phyloP scores from a whole-genome alignment of 2,797 vertebrate genomes.

The Eleutherodactylus coqui region DNA sequence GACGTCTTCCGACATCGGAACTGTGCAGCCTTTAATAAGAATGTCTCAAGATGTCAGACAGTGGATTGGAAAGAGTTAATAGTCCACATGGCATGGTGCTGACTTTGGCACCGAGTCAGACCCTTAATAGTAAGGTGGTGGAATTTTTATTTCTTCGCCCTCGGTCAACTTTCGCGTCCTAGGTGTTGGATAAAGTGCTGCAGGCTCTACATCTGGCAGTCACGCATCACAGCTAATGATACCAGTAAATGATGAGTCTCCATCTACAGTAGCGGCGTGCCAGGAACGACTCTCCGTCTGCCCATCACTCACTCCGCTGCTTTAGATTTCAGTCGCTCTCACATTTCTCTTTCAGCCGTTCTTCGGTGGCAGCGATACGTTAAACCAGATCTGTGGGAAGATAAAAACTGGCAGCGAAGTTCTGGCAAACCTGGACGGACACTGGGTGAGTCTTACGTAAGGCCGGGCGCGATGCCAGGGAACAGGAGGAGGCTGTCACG shows the following conservation, averaged over 20 bases:
- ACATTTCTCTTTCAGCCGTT: constrained; percentile 81
- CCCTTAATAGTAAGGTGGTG: background rate
- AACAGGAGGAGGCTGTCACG: background rate
- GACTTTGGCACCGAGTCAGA: too few species aligned
- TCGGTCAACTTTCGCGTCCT: background rate
- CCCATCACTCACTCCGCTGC: background rate
- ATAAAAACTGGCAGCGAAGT: constrained; percentile 86
- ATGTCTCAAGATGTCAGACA: too few species aligned
- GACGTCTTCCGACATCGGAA: too few species aligned
- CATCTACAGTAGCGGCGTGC: background rate
- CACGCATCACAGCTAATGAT: background rate
- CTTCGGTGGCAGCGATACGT: constrained; percentile 84
- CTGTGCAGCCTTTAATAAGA: too few species aligned
- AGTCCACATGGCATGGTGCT: too few species aligned
- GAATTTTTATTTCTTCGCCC: background rate
- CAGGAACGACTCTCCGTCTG: background rate
- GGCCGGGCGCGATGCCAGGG: too few species aligned
- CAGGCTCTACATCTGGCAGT: background rate
- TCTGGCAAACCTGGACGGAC: constrained; percentile 85
- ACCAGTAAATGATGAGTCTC: background rate
- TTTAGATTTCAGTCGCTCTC: background rate
- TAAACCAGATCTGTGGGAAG: constrained; percentile 94
- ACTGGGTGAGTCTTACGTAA: constrained; percentile 82
- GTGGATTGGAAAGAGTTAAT: too few species aligned
- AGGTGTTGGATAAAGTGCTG: background rate